A percentile compares a stretch with the other conserved stretches of the same genome.
phyloP scores from a whole-genome alignment of 2,113 vertebrate species.

The Garra rufa region DNA sequence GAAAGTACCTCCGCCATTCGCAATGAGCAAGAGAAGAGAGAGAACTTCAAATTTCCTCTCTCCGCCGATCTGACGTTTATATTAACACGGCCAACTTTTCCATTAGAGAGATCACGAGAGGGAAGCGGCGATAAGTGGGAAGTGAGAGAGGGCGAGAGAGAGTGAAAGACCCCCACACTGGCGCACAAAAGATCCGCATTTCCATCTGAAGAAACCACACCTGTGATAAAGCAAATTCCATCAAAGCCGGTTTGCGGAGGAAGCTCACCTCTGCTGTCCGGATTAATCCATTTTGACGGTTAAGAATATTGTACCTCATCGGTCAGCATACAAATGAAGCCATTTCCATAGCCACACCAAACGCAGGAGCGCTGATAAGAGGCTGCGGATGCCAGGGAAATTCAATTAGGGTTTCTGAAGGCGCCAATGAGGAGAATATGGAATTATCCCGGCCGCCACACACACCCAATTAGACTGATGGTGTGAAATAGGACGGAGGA shows the following conservation, averaged over 20 bases:
- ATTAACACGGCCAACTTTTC: conserved; percentile 34
- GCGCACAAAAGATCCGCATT: conserved; percentile 37
- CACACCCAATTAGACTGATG: conserved; percentile 56
- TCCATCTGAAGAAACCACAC: conserved; percentile 4
- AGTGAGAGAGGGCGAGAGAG: background rate
- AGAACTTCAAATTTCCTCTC: conserved; percentile 13
- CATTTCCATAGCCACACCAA: conserved; percentile 59
- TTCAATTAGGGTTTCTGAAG: conserved; percentile 60
- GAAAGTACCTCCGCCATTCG: background rate
- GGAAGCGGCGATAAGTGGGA: conserved; percentile 3
- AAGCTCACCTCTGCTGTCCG: conserved; percentile 51
- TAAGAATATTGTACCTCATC: conserved; percentile 56
- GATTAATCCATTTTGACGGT: conserved; percentile 59
- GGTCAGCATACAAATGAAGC: conserved; percentile 61
- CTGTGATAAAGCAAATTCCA: conserved; percentile 46
- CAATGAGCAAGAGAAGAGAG: background rate
- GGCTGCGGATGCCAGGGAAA: conserved; percentile 51
- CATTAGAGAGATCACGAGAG: conserved; percentile 42
- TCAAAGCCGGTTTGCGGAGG: conserved; percentile 44
- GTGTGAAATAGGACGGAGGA: conserved; percentile 36
- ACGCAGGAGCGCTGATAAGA: conserved; percentile 48
- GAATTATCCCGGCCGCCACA: conserved; percentile 53
- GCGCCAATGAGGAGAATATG: conserved; percentile 58
- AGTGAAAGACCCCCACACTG: background rate
- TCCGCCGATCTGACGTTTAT: conserved; percentile 10